These are phyloP conservation scores for Hirudo medicinalis DNA, from an alignment of 1,140 invertebrate genomes.

Conservation along the genomic window DNA sequence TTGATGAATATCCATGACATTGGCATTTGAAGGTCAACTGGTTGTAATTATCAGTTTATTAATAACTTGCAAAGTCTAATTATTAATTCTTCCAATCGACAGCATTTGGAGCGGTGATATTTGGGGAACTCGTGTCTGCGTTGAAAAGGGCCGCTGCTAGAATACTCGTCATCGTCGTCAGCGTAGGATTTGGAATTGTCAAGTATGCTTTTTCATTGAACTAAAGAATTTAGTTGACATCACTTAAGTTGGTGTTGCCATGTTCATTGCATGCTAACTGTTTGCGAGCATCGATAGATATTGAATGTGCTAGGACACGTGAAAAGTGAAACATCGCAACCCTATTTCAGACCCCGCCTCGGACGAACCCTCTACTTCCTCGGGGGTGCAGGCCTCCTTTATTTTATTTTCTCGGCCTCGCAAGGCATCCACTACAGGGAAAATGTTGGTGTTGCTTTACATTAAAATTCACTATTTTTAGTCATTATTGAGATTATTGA, in stretches of 20 bases:
- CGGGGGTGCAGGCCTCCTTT: conserved; percentile 63
- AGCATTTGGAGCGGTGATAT: conserved; percentile 54
- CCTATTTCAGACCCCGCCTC: conserved; percentile 56
- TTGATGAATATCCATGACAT: background rate
- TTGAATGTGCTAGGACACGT: background rate
- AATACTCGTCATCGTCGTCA: conserved; percentile 84
- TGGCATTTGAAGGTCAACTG: background rate
- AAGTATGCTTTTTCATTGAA: conserved; percentile 53
- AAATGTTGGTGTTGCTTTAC: no score
- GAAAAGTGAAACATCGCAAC: conserved; percentile 20
- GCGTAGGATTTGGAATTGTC: conserved; percentile 83
- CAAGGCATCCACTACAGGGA: no score
- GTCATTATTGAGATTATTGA: no score
- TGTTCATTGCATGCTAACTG: background rate
- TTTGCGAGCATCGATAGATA: background rate
- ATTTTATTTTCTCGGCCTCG: conserved; percentile 52
- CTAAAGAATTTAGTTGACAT: no score
- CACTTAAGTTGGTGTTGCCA: background rate
- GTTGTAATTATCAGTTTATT: background rate
- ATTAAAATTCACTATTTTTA: no score
- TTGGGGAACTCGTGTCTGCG: conserved; percentile 75
- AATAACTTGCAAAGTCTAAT: background rate
- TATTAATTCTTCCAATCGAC: conserved; percentile 14
- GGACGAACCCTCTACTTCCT: conserved; percentile 72
- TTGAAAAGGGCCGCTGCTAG: conserved; percentile 74